These are phyloP conservation scores for Astropecten irregularis DNA, from an alignment of 53 echinoderm and acorn worm genomes.

Conservation along the genomic window DNA sequence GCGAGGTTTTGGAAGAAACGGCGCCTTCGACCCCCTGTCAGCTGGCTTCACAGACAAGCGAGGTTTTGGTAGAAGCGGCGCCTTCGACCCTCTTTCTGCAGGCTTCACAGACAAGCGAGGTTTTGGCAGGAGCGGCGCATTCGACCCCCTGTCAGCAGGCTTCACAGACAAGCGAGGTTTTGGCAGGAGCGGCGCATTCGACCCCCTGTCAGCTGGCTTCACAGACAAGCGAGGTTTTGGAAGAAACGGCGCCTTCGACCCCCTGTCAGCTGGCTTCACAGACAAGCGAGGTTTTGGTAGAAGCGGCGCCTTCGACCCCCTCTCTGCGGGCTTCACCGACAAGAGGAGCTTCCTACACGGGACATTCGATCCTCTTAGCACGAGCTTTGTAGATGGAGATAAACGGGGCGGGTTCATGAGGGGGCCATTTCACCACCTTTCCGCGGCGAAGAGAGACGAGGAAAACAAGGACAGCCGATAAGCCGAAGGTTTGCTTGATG, in stretches of 20 bases:
- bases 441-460: background rate
- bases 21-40: conserved; percentile 20
- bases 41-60: conserved; percentile 30
- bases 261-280: conserved; percentile 44
- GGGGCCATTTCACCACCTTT: conserved; percentile 9
- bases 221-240: conserved; percentile 40
- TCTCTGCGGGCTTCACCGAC: conserved; percentile 43
- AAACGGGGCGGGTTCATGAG: background rate
- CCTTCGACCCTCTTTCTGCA: conserved; percentile 34
- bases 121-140: conserved; percentile 5
- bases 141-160: conserved; percentile 45
- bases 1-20: background rate
- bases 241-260: conserved; percentile 17
- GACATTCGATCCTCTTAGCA: conserved; percentile 12
- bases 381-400: conserved; percentile 33
- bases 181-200: conserved; percentile 16
- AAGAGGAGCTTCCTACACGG: conserved; percentile 33
- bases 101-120: conserved; percentile 46
- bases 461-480: conserved; percentile 43
- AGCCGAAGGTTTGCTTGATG: background rate
- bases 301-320: conserved; percentile 26
- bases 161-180: conserved; percentile 44
- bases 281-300: conserved; percentile 26
- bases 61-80: background rate
- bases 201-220: conserved; percentile 50